Conservation (phyloP, 2,797 vertebrate species). For the Octomys mimax region DNA sequence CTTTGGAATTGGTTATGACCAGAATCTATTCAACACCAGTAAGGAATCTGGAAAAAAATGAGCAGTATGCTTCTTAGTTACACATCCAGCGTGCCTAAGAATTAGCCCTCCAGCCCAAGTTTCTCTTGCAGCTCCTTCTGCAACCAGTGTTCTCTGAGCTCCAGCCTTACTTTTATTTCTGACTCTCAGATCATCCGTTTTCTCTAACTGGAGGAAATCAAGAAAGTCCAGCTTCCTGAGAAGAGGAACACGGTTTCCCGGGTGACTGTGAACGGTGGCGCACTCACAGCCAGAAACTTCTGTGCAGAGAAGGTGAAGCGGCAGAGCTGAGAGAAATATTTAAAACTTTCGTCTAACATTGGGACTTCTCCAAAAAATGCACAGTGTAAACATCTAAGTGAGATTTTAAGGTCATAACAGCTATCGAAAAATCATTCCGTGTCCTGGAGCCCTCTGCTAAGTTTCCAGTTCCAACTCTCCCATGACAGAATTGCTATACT, state of each 20-base stretch:
- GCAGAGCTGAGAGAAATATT: neutral
- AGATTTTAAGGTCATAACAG: neutral
- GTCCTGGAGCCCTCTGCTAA: neutral
- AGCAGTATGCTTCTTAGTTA: neutral
- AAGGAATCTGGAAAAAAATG: neutral
- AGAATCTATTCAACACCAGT: neutral
- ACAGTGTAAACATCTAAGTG: neutral
- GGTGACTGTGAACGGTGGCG: no score
- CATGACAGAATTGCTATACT: slow-evolving; percentile 1
- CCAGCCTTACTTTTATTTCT: neutral
- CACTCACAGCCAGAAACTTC: neutral
- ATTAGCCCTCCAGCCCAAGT: neutral
- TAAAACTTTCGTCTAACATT: neutral
- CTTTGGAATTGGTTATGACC: neutral
- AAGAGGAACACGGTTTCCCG: neutral
- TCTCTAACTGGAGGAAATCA: neutral
- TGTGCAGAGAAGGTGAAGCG: neutral
- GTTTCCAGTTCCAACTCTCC: neutral
- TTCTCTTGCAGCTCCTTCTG: neutral
- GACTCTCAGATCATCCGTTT: neutral
- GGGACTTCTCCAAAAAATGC: neutral
- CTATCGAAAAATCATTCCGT: neutral
- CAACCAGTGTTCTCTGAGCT: neutral
- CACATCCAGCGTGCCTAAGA: neutral
- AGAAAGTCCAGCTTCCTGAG: neutral